phyloP scores from a whole-genome alignment of 2,797 vertebrate species.

The Clamator glandarius region DNA sequence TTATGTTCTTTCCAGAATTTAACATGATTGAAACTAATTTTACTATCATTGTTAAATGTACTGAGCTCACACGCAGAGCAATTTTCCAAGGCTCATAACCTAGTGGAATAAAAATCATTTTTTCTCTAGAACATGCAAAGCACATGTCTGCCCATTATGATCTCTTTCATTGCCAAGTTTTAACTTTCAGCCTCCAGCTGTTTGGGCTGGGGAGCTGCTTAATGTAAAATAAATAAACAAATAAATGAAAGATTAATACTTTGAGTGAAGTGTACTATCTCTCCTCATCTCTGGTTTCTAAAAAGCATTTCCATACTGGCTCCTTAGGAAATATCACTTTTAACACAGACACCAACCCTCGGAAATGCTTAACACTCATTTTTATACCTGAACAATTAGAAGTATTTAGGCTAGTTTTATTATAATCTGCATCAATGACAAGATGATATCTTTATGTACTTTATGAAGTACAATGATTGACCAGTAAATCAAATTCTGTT shows the following conservation, averaged over 20 bases:
- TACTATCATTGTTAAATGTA: not conserved
- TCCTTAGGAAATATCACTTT: not conserved
- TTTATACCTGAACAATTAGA: not conserved
- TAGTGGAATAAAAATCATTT: not conserved
- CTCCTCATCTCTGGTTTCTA: not conserved
- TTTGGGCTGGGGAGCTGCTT: not conserved
- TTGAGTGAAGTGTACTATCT: not conserved
- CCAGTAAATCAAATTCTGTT: not conserved
- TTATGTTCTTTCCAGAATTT: not conserved
- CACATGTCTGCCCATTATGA: not conserved
- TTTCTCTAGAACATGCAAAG: not conserved
- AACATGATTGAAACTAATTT: conserved; percentile 21
- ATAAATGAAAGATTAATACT: not conserved
- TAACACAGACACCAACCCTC: not conserved
- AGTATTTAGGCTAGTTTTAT: not conserved
- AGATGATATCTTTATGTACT: not conserved
- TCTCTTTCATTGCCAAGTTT: conserved; percentile 13
- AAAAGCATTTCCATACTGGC: not conserved
- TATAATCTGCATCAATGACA: not conserved
- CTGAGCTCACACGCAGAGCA: not conserved
- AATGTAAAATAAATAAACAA: conserved; percentile 21
- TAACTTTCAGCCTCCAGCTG: conserved; percentile 28
- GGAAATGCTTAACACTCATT: not conserved
- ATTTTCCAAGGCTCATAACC: conserved; percentile 22
- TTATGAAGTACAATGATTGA: not conserved